A percentile compares a stretch with the other conserved stretches of the same genome.
phyloP scores from a whole-genome alignment of 2,888 invertebrate genomes.

The Phortica magna region DNA sequence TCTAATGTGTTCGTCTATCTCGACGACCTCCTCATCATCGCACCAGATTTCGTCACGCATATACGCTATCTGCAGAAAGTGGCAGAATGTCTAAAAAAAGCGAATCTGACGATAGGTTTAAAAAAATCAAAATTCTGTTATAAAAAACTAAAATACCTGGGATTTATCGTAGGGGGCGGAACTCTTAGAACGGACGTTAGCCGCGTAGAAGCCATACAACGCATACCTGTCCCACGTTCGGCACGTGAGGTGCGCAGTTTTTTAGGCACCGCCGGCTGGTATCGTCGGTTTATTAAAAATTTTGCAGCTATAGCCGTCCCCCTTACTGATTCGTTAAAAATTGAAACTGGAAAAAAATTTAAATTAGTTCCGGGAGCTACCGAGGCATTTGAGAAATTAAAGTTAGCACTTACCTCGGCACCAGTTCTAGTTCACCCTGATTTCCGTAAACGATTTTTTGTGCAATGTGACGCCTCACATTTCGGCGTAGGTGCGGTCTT shows the following conservation, averaged over 20 bases:
- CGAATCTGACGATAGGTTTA: constrained; percentile 37
- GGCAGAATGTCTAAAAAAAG: constrained; percentile 24
- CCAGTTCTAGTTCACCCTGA: too few relatives aligned
- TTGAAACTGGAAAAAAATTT: neutral
- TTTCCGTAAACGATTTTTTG: too few relatives aligned
- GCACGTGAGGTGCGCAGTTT: neutral
- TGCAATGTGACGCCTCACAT: too few relatives aligned
- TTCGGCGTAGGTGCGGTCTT: too few relatives aligned
- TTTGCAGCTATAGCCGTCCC: neutral
- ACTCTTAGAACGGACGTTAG: neutral
- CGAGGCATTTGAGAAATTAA: too few relatives aligned
- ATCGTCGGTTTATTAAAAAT: neutral
- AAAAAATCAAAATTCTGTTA: constrained; percentile 39
- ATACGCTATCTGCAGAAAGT: constrained; percentile 28
- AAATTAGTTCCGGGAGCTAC: too few relatives aligned
- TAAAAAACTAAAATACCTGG: constrained; percentile 34
- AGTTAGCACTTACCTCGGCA: too few relatives aligned
- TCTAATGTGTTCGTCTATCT: constrained; percentile 42
- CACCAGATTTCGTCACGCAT: constrained; percentile 36
- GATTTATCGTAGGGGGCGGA: constrained; percentile 1
- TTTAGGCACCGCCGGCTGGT: neutral
- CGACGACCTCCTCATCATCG: constrained; percentile 43
- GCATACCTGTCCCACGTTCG: constrained; percentile 1
- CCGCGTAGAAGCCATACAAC: neutral
- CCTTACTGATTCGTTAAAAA: neutral